Base-by-base conservation (phyloP, 92 coral and sea anemone genomes). In the Epizoanthus rinbou region DNA sequence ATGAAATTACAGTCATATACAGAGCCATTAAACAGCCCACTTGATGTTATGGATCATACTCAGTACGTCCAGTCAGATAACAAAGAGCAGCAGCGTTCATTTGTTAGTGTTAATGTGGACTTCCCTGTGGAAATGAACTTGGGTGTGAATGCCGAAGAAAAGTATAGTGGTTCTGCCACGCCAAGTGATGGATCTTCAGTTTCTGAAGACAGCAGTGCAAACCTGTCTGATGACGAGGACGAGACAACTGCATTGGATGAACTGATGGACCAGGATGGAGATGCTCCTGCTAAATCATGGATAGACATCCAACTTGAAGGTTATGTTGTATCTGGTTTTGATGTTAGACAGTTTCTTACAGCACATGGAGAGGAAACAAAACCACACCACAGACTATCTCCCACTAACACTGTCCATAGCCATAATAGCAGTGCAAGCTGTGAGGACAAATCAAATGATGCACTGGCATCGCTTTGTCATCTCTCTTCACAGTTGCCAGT, bases 21-120 rank as follows among this genome's bases (percentile, higher is more conserved):
- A 1, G 43, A 54, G 23, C 56, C 79, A 1, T 53, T 53, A 21
- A 35, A 52, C 24, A 47, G 23, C 57, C 5, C 22, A 28, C 39
- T 17, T 47, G 79, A 52, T 24, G 11, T 28, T 47, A 43, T 43
- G 8, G 79, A 23, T 74, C 64, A 74, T 28, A 45, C 19, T 67
- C 73, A 67, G 15, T 62, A 74, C 56, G 64, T 74, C 0, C 79
- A 74, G 11, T 74, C 79, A 74, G 79, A 74, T 47, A 41, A 17
- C 19, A 47, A 24, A 53, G 64, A 9, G 19, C 25, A 74, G 19
- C 25, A 5, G n/a, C n/a, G 16, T 50, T 47, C 41, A 23, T 62
- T 54, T 67, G 47, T 67, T 8, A 15, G 8, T 28, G 73, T 15
- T n/a, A 67, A 18, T 67, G 73, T 13, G 31, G 73, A 10, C 6